Evolutionary conservation across 2,113 vertebrate genomes (phyloP), one percentile per base, ranked within the genome.

Genomic region (Potamarius usumacintae): DNA sequence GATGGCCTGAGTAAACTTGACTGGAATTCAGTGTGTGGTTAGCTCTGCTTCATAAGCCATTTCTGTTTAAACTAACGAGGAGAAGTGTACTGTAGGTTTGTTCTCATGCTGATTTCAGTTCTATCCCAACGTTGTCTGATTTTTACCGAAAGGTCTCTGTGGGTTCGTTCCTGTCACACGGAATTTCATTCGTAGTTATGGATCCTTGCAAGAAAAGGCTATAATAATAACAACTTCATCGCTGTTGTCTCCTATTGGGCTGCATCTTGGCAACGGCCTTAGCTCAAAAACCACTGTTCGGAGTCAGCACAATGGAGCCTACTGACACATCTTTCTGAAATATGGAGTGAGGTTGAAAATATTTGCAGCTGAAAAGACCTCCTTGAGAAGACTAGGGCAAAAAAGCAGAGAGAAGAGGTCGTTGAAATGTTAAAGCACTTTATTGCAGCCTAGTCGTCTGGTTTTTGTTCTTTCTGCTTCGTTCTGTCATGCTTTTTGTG

Each of bases 311-410:
- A 0, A 30, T 18, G 53, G 12, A 0, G 7, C 27, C 52, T n/a
- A 22, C 52, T 81, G 20, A 58, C 20, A 25, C 14, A 1, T 57
- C 63, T 48, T 52, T 71, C 78, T 42, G 30, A 69, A 82, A 72
- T 82, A 63, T 82, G 83, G 48, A 58, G 60, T 20, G 62, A 60
- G 57, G 63, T 27, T 71, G 77, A 82, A 72, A 60, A 55, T 77
- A 22, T 67, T 25, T 65, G 62, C 48, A 48, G 42, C 34, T 58
- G 67, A 55, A 78, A 77, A 82, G 60, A n/a, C 1, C 15, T 58
- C 42, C 5, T 48, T 50, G 27, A 55, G 71, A 78, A 22, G 58
- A 14, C 1, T 11, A 86, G 67, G 8, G 52, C 25, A 15, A 42
- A 22, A 82, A 81, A 48, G 25, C 5, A 0, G 22, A 5, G n/a